Percentiles rank a stretch among this genome's conserved stretches.
phyloP scores from a whole-genome alignment of 2,113 vertebrate genomes.

The Orcinus orca region DNA sequence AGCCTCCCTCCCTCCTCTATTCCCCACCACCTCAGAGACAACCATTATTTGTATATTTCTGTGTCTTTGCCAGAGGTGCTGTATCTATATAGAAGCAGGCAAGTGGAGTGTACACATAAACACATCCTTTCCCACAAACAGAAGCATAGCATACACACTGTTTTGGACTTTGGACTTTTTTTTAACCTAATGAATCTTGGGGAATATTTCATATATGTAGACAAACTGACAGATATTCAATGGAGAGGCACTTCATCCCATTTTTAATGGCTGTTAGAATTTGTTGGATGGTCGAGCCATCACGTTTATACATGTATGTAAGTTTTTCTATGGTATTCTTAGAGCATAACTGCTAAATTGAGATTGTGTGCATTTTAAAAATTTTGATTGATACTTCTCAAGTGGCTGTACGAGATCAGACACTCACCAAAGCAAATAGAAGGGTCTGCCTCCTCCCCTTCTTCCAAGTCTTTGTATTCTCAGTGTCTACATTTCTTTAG shows the following conservation, averaged over 20 bases:
- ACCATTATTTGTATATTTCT: too few relatives aligned
- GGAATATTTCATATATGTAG: not conserved
- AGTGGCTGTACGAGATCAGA: not conserved
- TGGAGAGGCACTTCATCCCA: not conserved
- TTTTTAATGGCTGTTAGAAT: not conserved
- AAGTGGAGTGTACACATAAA: rapidly evolving
- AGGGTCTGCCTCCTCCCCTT: not conserved
- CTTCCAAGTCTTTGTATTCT: not conserved
- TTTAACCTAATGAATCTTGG: not conserved
- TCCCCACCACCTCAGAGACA: not conserved
- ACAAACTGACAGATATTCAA: not conserved
- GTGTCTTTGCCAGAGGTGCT: not conserved
- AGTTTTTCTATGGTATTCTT: not conserved
- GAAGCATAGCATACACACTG: too few relatives aligned
- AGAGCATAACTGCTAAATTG: not conserved
- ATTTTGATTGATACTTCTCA: not conserved
- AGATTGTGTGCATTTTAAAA: not conserved
- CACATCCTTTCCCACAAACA: not conserved
- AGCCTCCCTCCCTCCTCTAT: not conserved
- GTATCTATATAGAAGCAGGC: not conserved
- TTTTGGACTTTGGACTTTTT: not conserved
- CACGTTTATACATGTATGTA: not conserved
- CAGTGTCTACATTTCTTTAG: not conserved
- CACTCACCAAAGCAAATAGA: not conserved
- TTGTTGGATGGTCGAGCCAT: not conserved